Base-by-base conservation (phyloP, 2,113 vertebrate species). In the Silurus meridionalis region DNA sequence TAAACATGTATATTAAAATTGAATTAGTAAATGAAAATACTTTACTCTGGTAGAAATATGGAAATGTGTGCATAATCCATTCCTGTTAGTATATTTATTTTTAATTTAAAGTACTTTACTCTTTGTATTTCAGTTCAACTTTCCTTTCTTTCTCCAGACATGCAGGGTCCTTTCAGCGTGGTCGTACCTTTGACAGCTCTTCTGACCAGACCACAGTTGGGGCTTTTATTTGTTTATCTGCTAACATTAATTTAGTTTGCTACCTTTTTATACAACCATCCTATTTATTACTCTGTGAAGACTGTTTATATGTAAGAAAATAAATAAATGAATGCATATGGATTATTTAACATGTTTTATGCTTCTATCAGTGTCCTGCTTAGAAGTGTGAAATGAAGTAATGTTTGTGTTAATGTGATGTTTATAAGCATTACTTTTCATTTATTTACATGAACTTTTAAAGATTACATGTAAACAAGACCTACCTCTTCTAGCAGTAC, bases 211-310 rank as follows among this genome's bases (percentile, higher is more conserved):
- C 61, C 21, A 10, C n/a, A 28, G 4, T 37, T 48, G 58, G 21
- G 19, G 25, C 8, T n/a, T 55, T 74, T 48, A 0, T 58, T 58
- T 13, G 57, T 60, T 46, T 61, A 80, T 17, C 17, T 23, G 57
- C 78, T 48, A 23, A 61, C 37, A 37, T 80, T n/a, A 55, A 11
- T 55, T 37, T 61, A 9, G 28, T 15, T 46, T 63, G 23, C 61
- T 19, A 82, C n/a, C 5, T 19, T n/a, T 83, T 83, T 83, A 69
- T 66, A 48, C 19, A 48, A 48, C 19, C 23, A 25, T 37, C 13
- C 48, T 60, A 80, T 80, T 61, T 80, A 80, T 80, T 80, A 23
- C 28, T 19, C 53, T 60, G 55, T 79, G 15, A 60, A 80, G 25
- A 28, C 57, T 61, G 58, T 80, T 61, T 80, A 60, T 60, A 23